Conservation (phyloP, 2,888 invertebrate genomes). For the Mythimna vitellina region DNA sequence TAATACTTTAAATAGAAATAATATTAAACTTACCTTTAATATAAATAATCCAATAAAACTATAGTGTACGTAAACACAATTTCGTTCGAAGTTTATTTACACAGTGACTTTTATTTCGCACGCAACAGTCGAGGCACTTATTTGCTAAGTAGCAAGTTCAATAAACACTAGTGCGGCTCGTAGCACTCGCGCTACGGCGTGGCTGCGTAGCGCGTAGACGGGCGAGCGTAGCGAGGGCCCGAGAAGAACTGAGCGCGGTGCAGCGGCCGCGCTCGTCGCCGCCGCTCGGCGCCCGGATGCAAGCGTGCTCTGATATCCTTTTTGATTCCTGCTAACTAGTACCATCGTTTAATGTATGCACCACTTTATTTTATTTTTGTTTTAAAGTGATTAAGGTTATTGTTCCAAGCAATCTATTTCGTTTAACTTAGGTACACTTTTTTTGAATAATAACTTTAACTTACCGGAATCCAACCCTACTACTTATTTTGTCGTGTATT, state of each 20-base stretch:
- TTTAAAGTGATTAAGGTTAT: neutral
- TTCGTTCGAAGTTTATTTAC: constrained; percentile 50
- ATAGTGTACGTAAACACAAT: constrained; percentile 55
- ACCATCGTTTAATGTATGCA: constrained; percentile 46
- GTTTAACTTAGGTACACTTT: neutral
- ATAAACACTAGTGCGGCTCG: constrained; percentile 67
- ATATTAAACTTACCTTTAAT: constrained; percentile 54
- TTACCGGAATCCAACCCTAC: neutral
- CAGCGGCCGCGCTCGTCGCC: constrained; percentile 66
- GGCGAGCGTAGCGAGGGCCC: constrained; percentile 72
- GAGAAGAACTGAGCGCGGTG: constrained; percentile 78
- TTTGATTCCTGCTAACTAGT: constrained; percentile 69
- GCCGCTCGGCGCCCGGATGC: constrained; percentile 70
- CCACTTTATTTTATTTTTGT: constrained; percentile 30
- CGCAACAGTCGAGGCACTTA: constrained; percentile 62
- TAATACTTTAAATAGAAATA: neutral
- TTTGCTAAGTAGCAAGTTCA: constrained; percentile 63
- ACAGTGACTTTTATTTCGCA: constrained; percentile 55
- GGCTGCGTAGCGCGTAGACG: constrained; percentile 65
- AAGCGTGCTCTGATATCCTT: constrained; percentile 66
- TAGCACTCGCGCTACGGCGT: constrained; percentile 68
- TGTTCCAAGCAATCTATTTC: neutral
- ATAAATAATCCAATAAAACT: constrained; percentile 59
- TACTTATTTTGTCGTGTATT: neutral
- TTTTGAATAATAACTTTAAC: neutral